Evolutionary conservation across 1,140 invertebrate genomes (phyloP), one percentile per base, ranked within the genome.

Genomic region (Centruroides sculpturatus): DNA sequence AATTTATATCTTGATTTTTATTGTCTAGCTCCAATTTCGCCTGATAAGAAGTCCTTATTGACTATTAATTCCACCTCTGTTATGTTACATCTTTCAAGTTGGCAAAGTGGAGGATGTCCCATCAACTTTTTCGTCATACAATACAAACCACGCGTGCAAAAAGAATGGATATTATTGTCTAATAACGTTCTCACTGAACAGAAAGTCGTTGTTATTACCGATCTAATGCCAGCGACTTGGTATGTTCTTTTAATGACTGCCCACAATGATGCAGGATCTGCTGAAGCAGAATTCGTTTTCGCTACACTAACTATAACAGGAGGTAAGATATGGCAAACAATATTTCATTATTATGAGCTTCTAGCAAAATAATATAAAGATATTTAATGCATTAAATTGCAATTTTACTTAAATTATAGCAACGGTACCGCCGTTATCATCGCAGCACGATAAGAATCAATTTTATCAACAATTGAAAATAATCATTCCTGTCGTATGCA

Each of bases 71-170:
- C 87, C 3, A 92, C 89, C 60, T 92, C 86, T 64, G 89, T 96
- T n/a, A 89, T 87, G 8, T 76, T 97, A 54, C 90, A 93, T 70
- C 79, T 97, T 53, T 87, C 83, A 68, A 85, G 90, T 61, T 98
- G 92, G 92, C 84, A 87, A 59, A 90, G 93, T 74, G 90, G 90
- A 61, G 91, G 91, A 48, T 98, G 93, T 74, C 88, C 91, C 4
- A 95, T 98, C 85, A 81, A 88, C 52, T 91, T 92, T 71, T 98
- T 94, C 74, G 90, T 94, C 59, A 88, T 97, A 41, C 90, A 94
- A 75, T 89, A 95, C 73, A 93, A 93, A 75, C 89, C 62, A 34
- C 41, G 62, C 12, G 59, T 70, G 69, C 73, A 66, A 78, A 78
- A 67, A 61, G 89, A 92, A 78, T 93, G 89, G 90, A 92, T 87